These are phyloP conservation scores for Lutjanus erythropterus DNA, from an alignment of 2,113 vertebrate genomes.

Conservation along the genomic window DNA sequence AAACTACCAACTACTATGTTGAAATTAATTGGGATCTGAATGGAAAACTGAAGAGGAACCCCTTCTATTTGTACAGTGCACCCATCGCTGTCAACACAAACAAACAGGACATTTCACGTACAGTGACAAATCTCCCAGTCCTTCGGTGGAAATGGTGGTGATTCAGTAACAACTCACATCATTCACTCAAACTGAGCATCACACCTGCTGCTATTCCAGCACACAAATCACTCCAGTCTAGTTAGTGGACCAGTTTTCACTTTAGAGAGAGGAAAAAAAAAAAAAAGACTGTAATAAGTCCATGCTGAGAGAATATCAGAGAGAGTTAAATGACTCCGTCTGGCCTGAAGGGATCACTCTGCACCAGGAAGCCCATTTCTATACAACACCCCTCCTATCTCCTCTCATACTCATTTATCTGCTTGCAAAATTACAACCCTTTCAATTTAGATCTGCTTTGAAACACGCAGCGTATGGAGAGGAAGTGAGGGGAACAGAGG, in stretches of 20 bases:
- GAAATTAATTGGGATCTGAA: neutral
- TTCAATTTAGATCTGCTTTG: conserved; percentile 70
- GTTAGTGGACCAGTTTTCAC: conserved; percentile 55
- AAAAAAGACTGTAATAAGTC: conserved; percentile 50
- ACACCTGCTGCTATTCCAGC: conserved; percentile 44
- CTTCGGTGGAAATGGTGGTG: conserved; percentile 10
- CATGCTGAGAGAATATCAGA: conserved; percentile 71
- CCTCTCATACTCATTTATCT: conserved; percentile 63
- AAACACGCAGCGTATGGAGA: conserved; percentile 50
- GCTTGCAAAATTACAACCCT: conserved; percentile 65
- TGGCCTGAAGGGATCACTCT: conserved; percentile 74
- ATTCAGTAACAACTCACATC: conserved; percentile 40
- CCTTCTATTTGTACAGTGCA: conserved; percentile 4
- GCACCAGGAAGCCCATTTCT: conserved; percentile 67
- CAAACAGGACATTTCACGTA: conserved; percentile 2
- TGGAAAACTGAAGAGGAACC: neutral
- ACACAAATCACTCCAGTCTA: conserved; percentile 61
- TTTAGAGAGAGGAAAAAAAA: conserved; percentile 16
- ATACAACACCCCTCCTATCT: conserved; percentile 63
- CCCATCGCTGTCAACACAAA: conserved; percentile 10
- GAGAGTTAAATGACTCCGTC: conserved; percentile 72
- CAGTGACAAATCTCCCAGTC: conserved; percentile 35
- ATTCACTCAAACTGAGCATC: conserved; percentile 42
- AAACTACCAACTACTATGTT: neutral
- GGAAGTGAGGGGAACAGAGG: conserved; percentile 51